phyloP scores from a whole-genome alignment of 2,797 vertebrate species.

The Anguilla anguilla region DNA sequence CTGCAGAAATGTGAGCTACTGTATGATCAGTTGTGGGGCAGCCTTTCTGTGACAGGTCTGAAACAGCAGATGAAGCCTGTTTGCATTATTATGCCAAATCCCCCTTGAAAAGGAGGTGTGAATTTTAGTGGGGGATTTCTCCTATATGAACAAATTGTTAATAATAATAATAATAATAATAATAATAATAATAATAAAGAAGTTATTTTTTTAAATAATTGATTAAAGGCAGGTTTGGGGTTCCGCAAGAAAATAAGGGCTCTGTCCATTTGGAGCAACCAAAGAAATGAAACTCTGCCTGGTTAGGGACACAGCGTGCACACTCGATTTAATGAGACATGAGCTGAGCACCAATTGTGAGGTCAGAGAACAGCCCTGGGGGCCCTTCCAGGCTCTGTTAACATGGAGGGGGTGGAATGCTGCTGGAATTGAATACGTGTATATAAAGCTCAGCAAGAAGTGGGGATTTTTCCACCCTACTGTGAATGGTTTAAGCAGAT shows the following conservation, averaged over 20 bases:
- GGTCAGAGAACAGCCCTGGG: background rate
- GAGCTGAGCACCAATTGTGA: background rate
- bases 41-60: background rate
- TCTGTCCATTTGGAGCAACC: background rate
- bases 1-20: background rate
- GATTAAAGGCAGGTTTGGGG: background rate
- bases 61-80: background rate
- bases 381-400: background rate
- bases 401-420: background rate
- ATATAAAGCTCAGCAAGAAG: background rate
- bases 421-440: background rate
- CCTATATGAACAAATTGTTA: too few species aligned
- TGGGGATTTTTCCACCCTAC: background rate
- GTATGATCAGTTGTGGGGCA: background rate
- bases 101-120: too few species aligned
- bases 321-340: background rate
- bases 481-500: background rate
- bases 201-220: background rate
- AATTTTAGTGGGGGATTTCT: too few species aligned
- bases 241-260: background rate
- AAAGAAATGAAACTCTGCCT: background rate
- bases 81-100: too few species aligned
- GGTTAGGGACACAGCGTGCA: background rate
- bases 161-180: too few species aligned
- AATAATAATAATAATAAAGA: background rate